Evolutionary conservation across 2,797 vertebrate species (phyloP), one percentile per base, ranked within the genome.

Genomic region (Parotocinclus haroldoi): DNA sequence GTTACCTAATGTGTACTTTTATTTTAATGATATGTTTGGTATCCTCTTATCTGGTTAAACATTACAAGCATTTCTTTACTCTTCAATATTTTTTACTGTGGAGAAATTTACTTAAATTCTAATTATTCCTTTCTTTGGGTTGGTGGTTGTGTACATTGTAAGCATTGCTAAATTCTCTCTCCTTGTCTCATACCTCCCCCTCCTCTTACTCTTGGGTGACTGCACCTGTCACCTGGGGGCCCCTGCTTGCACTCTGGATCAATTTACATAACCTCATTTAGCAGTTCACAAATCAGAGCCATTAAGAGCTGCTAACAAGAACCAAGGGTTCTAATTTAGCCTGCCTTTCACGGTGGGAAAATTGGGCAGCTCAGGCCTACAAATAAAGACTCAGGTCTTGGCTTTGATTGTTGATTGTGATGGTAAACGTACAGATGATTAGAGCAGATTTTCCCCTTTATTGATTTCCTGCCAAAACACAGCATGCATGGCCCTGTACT

Each of bases 241-340:
- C 94, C 93, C 92, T 93, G 94, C 81, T 94, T 94, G 93, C 94
- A 94, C 94, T 94, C 93, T 94, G 94, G 94, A 96, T 96, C 95
- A 94, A 99, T 99, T 99, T 99, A 98, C 96, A 99, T 99, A 99
- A 99, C 96, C 95, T 98, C 96, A 97, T 99, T 98, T 99, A 98
- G 96, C 95, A 94, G 96, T 98, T 99, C 95, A 99, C 96, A 98
- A 99, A 99, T 99, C 96, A 99, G 96, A 94, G 95, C 95, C 96
- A 99, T 99, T 98, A 98, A 95, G 94, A 94, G 93, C 92, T 86
- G 90, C 95, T 96, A 96, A 97, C 95, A 96, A 95, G 95, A 98
- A 96, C 94, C 94, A 90, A 97, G 95, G 94, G 93, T 98, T 98
- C 94, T 98, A 98, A 99, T 99, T 99, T 99, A 95, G 94, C 94